Evolutionary conservation across 1,140 invertebrate genomes (phyloP).

Genomic region (Drosophila erecta): DNA sequence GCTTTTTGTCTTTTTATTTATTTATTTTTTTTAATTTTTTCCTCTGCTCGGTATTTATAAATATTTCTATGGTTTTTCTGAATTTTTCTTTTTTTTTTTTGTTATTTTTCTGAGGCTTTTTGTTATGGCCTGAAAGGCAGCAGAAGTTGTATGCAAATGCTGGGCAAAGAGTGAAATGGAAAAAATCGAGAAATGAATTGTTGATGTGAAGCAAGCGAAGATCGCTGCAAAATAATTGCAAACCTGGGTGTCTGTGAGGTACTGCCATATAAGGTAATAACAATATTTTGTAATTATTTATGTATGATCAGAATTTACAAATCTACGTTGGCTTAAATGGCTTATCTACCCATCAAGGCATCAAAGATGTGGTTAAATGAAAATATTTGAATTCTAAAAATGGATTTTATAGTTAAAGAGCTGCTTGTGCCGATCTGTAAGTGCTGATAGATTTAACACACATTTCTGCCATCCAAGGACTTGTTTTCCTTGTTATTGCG

Average conservation of each 20-base stretch:
- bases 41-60: conserved; percentile 66
- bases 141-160: conserved; percentile 68
- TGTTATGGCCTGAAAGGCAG: conserved; percentile 35
- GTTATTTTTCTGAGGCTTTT: conserved; percentile 18
- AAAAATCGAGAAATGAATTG: conserved; percentile 43
- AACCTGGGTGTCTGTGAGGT: conserved; percentile 14
- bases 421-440: no score
- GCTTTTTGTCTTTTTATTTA: neutral
- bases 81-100: conserved; percentile 3
- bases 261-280: conserved; percentile 12
- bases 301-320: neutral
- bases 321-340: no score
- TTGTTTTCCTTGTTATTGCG: conserved; percentile 22
- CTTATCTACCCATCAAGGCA: no score
- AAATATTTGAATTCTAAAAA: no score
- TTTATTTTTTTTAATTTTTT: neutral
- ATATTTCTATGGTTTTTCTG: conserved; percentile 62
- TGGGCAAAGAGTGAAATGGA: conserved; percentile 58
- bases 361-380: no score
- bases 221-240: conserved; percentile 18
- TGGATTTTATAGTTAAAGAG: no score
- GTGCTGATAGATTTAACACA: no score
- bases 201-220: conserved; percentile 24
- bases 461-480: neutral
- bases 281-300: neutral